A percentile compares a stretch with the other conserved stretches of the same genome.
These are phyloP conservation scores for Dufourea novaeangliae DNA, from an alignment of 1,140 invertebrate genomes.

Conservation along the genomic window DNA sequence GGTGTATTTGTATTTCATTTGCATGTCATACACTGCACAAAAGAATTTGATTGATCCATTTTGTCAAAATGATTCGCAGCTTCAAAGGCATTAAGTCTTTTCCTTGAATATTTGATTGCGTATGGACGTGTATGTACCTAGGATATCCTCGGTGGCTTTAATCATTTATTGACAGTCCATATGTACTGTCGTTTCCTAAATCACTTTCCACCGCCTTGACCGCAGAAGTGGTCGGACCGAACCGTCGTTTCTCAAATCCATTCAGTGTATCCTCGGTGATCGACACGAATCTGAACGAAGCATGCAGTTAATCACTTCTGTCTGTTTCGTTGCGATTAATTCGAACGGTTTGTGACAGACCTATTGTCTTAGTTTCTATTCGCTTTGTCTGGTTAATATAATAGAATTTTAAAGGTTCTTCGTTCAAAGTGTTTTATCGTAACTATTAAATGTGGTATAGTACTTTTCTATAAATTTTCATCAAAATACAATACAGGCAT, in stretches of 20 bases:
- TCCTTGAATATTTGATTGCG: slow-evolving; percentile 6
- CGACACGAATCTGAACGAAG: neutral
- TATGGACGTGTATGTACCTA: slow-evolving; percentile 18
- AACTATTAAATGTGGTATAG: too few relatives aligned
- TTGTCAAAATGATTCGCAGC: neutral
- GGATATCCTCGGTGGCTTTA: slow-evolving; percentile 34
- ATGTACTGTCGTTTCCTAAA: slow-evolving; percentile 53
- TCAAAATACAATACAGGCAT: too few relatives aligned
- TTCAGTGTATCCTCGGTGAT: slow-evolving; percentile 30
- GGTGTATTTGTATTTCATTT: neutral
- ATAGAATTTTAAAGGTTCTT: too few relatives aligned
- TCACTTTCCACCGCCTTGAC: slow-evolving; percentile 54
- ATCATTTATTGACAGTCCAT: slow-evolving; percentile 41
- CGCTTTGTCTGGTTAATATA: too few relatives aligned
- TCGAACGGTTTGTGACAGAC: neutral
- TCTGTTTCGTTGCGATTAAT: neutral
- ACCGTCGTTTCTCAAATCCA: slow-evolving; percentile 37
- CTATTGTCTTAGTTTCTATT: neutral
- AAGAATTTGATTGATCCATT: neutral
- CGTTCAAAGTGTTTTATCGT: too few relatives aligned
- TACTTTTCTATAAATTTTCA: too few relatives aligned
- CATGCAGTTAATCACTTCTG: neutral
- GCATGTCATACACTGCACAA: neutral
- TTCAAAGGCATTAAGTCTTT: slow-evolving; percentile 12
- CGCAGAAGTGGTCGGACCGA: slow-evolving; percentile 47